Conservation (phyloP, 1,140 invertebrate species). For the Atta cephalotes region DNA sequence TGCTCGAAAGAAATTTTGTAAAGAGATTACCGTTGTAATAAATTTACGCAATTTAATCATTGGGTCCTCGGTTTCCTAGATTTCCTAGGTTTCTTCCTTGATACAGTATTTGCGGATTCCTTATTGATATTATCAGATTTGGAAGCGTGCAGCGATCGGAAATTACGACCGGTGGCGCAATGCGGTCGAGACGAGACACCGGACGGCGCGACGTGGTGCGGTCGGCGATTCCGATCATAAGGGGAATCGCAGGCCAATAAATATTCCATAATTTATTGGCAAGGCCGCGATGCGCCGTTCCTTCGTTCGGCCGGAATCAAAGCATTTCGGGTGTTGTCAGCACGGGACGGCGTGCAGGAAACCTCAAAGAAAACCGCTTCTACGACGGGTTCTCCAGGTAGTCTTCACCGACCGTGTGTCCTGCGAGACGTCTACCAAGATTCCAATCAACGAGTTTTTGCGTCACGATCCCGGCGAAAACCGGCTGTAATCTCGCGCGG, state of each 20-base stretch:
- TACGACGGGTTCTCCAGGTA: slow-evolving; percentile 73
- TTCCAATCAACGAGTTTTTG: slow-evolving; percentile 80
- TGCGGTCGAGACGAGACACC: slow-evolving; percentile 22
- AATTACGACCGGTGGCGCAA: slow-evolving; percentile 35
- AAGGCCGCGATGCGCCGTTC: slow-evolving; percentile 57
- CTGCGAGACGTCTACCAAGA: slow-evolving; percentile 72
- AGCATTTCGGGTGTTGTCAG: slow-evolving; percentile 74
- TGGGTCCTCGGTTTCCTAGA: not conserved
- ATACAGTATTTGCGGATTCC: not conserved
- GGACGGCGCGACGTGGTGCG: too few relatives aligned
- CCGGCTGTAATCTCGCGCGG: slow-evolving; percentile 54
- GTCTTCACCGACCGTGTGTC: not conserved
- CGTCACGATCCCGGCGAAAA: slow-evolving; percentile 59
- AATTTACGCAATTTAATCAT: slow-evolving; percentile 1
- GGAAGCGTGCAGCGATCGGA: not conserved
- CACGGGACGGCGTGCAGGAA: slow-evolving; percentile 60
- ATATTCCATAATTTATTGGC: slow-evolving; percentile 79
- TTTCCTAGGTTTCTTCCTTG: not conserved
- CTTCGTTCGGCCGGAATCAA: slow-evolving; percentile 74
- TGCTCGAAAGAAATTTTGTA: not conserved
- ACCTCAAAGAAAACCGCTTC: slow-evolving; percentile 79
- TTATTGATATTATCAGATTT: slow-evolving; percentile 9
- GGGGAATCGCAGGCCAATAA: slow-evolving; percentile 68
- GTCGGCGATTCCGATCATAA: slow-evolving; percentile 47
- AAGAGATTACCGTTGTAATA: not conserved